These are phyloP conservation scores for Meloidogyne floridensis DNA, from an alignment of 1,140 invertebrate species.

Conservation along the genomic window DNA sequence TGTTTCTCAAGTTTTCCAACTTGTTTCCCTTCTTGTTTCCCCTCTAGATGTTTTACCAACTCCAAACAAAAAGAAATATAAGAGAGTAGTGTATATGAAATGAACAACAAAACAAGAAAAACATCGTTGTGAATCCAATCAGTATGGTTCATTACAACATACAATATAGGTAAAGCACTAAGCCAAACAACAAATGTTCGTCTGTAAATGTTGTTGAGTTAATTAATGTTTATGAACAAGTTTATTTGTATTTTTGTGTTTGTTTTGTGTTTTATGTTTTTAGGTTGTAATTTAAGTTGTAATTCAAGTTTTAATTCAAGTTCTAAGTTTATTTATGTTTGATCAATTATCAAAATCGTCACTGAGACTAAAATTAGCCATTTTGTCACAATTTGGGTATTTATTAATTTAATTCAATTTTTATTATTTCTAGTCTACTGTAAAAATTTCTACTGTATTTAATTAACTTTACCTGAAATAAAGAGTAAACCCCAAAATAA, in stretches of 20 bases:
- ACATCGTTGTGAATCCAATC: conserved; percentile 50
- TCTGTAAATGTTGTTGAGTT: conserved; percentile 33
- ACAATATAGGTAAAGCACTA: conserved; percentile 59
- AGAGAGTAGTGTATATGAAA: conserved; percentile 61
- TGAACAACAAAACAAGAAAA: conserved; percentile 62
- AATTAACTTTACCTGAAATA: conserved; percentile 40
- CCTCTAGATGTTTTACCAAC: conserved; percentile 34
- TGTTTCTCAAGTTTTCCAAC: background rate
- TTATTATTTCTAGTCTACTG: too few relatives aligned
- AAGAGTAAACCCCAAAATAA: conserved; percentile 54
- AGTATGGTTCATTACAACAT: conserved; percentile 59
- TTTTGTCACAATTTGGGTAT: too few relatives aligned
- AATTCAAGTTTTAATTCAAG: too few relatives aligned
- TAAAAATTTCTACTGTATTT: background rate
- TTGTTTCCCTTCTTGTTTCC: background rate
- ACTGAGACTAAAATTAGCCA: too few relatives aligned
- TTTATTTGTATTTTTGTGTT: background rate
- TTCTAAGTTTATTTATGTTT: background rate
- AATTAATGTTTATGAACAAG: background rate
- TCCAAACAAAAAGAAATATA: conserved; percentile 64
- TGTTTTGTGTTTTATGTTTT: too few relatives aligned
- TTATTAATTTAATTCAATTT: too few relatives aligned
- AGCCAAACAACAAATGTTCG: conserved; percentile 56
- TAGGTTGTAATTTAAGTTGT: too few relatives aligned
- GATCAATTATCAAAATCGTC: too few relatives aligned